These are phyloP conservation scores for Hexactinellida sp. DNA, from an alignment of 37 sponge, comb jelly and placozoan species.

Conservation along the genomic window DNA sequence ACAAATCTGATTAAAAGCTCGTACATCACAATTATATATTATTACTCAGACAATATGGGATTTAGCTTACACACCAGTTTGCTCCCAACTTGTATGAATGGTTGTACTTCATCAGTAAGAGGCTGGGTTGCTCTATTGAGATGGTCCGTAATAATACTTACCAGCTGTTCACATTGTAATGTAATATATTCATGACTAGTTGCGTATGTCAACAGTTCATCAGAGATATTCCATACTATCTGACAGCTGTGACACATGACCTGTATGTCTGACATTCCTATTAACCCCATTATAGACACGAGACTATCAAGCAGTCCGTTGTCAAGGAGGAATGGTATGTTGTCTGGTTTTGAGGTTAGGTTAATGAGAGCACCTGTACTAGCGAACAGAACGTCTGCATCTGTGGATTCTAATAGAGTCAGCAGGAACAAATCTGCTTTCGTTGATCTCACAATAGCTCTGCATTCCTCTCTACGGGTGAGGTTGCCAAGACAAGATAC, in stretches of 20 bases:
- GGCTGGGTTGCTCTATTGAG: background rate
- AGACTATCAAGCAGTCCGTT: background rate
- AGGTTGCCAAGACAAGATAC: slow-evolving; percentile 8
- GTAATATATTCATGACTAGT: background rate
- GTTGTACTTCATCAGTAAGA: background rate
- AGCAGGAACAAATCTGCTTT: background rate
- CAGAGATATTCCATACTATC: background rate
- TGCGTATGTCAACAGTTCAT: background rate
- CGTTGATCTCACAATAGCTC: background rate
- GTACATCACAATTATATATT: no score
- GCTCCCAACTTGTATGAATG: background rate
- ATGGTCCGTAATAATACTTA: background rate
- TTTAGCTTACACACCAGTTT: background rate
- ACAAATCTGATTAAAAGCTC: no score
- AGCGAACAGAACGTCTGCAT: background rate
- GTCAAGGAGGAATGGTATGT: background rate
- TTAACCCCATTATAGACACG: background rate
- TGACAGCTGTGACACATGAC: background rate
- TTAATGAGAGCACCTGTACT: background rate
- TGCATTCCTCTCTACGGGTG: background rate
- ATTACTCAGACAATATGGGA: background rate
- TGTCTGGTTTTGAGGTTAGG: background rate
- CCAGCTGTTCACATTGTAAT: background rate
- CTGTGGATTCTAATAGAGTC: background rate
- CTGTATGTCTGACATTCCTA: background rate